phyloP scores from a whole-genome alignment of 2,888 invertebrate species.

The Flexamia atlantica region DNA sequence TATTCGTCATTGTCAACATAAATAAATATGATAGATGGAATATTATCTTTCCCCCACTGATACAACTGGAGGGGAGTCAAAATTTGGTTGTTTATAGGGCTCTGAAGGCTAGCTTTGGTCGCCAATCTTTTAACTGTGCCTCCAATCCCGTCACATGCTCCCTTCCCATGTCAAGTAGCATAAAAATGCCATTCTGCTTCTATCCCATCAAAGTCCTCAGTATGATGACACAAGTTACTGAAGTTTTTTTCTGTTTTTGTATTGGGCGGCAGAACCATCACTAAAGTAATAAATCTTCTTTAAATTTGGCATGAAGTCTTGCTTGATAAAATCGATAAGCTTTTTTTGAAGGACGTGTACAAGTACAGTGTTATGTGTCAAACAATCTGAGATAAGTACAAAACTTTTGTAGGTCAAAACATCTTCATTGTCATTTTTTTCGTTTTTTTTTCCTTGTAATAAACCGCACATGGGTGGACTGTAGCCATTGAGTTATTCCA shows the following conservation, averaged over 20 bases:
- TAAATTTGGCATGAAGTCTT: slow-evolving; percentile 21
- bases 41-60: too few species aligned
- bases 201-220: too few species aligned
- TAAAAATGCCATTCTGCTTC: slow-evolving; percentile 67
- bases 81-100: slow-evolving; percentile 49
- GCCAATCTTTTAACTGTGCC: slow-evolving; percentile 67
- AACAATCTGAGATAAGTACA: slow-evolving; percentile 48
- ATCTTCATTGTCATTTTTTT: neutral
- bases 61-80: slow-evolving; percentile 49
- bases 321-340: slow-evolving; percentile 29
- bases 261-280: slow-evolving; percentile 70
- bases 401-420: slow-evolving; percentile 13
- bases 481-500: slow-evolving; percentile 39
- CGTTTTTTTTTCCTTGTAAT: slow-evolving; percentile 14
- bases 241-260: slow-evolving; percentile 71
- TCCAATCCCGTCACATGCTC: slow-evolving; percentile 66
- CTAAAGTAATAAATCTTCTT: slow-evolving; percentile 54
- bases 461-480: too few species aligned
- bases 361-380: slow-evolving; percentile 44
- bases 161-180: slow-evolving; percentile 65
- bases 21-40: too few species aligned
- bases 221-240: slow-evolving; percentile 68
- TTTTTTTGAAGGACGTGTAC: slow-evolving; percentile 52
- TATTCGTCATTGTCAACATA: too few species aligned
- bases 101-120: slow-evolving; percentile 64